A percentile compares a stretch with the other conserved stretches of the same genome.
These are phyloP conservation scores for Helogale parvula DNA, from an alignment of 2,113 vertebrate species.

Conservation along the genomic window DNA sequence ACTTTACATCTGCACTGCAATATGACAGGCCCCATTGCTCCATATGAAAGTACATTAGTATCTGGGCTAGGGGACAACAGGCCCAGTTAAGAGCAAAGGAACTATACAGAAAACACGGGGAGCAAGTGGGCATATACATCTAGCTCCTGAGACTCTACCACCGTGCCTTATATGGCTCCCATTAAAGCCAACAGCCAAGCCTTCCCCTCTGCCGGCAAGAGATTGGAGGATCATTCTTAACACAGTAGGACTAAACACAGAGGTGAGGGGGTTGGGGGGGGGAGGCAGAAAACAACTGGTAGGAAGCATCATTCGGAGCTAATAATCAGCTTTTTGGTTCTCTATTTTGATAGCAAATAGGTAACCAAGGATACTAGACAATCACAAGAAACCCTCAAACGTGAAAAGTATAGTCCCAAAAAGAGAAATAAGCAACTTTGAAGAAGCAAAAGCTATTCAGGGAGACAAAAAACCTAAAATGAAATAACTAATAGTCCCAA, in stretches of 20 bases:
- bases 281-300: too few relatives aligned
- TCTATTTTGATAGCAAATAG: not conserved
- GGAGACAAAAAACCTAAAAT: not conserved
- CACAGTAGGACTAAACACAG: not conserved
- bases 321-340: not conserved
- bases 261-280: too few relatives aligned
- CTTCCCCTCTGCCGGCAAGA: not conserved
- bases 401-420: not conserved
- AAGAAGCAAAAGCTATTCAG: not conserved
- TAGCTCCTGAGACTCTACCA: not conserved
- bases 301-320: not conserved
- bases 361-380: not conserved
- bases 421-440: not conserved
- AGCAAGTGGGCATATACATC: not conserved
- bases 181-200: not conserved
- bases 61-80: not conserved
- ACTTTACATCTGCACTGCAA: not conserved
- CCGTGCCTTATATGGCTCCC: not conserved
- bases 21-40: not conserved
- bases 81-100: not conserved
- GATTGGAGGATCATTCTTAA: not conserved
- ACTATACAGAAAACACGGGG: not conserved
- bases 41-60: not conserved
- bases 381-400: not conserved
- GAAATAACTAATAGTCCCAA: not conserved